Evolutionary conservation across 2,797 vertebrate species (phyloP).

Genomic region (Arrhamphus sclerolepis): DNA sequence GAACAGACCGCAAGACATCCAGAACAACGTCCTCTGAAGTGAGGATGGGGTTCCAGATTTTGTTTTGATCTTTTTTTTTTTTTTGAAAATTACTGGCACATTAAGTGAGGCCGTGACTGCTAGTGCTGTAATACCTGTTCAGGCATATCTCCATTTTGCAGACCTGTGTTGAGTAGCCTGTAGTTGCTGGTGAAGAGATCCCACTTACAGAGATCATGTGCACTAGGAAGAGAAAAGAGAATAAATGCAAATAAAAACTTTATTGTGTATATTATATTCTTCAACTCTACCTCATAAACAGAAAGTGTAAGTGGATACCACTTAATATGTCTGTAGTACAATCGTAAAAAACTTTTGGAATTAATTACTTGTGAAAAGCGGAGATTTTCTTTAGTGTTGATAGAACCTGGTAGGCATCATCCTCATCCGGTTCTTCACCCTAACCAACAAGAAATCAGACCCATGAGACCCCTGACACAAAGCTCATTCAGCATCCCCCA

Average conservation of each 20-base stretch:
- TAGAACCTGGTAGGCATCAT: slow-evolving; percentile 95
- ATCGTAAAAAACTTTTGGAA: no score
- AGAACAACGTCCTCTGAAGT: no score
- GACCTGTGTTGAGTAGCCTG: slow-evolving; percentile 93
- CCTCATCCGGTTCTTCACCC: slow-evolving; percentile 97
- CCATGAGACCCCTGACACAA: slow-evolving; percentile 4
- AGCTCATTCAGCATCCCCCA: neutral
- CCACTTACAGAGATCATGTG: slow-evolving; percentile 97
- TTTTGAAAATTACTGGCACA: neutral
- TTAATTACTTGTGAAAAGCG: slow-evolving; percentile 96
- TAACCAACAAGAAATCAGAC: slow-evolving; percentile 53
- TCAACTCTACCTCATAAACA: neutral
- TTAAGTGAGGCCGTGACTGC: neutral
- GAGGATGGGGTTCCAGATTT: no score
- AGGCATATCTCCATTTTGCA: slow-evolving; percentile 98
- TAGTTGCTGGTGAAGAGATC: slow-evolving; percentile 98
- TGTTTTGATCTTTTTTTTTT: no score
- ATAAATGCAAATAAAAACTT: neutral
- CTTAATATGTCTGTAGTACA: neutral
- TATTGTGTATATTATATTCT: neutral
- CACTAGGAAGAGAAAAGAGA: slow-evolving; percentile 76
- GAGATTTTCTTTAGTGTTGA: slow-evolving; percentile 97
- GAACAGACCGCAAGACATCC: no score
- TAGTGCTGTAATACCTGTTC: slow-evolving; percentile 87
- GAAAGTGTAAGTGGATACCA: neutral